phyloP scores from a whole-genome alignment of 2,888 invertebrate species.

The Thecophora atra region DNA sequence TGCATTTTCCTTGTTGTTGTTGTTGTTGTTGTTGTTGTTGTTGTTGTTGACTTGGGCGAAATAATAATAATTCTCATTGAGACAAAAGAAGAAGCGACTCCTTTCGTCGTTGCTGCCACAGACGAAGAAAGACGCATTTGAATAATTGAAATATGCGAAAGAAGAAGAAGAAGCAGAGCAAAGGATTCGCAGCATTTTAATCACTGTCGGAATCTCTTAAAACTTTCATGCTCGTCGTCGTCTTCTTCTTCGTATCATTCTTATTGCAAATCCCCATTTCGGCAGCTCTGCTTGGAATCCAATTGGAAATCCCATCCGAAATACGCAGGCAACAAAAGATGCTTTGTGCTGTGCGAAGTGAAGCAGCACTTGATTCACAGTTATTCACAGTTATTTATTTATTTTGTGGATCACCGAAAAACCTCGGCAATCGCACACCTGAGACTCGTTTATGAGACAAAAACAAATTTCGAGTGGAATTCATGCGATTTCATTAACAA shows the following conservation, averaged over 20 bases:
- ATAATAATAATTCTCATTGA: constrained; percentile 36
- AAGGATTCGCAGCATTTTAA: constrained; percentile 23
- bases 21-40: constrained; percentile 5
- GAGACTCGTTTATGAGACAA: not conserved
- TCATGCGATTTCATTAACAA: too few species aligned
- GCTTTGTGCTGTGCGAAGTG: not conserved
- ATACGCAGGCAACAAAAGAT: not conserved
- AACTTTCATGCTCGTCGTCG: constrained; percentile 11
- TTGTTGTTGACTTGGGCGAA: constrained; percentile 21
- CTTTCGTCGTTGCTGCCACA: not conserved
- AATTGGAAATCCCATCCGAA: not conserved
- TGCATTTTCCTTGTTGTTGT: constrained; percentile 2
- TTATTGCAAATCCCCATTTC: constrained; percentile 14
- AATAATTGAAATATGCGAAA: constrained; percentile 5
- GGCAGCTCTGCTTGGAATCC: not conserved
- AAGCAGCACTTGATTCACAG: too few species aligned
- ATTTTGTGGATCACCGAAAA: too few species aligned
- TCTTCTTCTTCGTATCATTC: not conserved
- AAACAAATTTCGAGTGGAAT: too few species aligned
- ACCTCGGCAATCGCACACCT: not conserved
- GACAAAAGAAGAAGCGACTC: constrained; percentile 20
- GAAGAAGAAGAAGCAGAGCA: not conserved
- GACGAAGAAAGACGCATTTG: not conserved
- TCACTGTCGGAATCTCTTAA: constrained; percentile 30
- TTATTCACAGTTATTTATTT: too few species aligned